phyloP scores from a whole-genome alignment of 2,888 invertebrate genomes.

The Drosophila mettleri region DNA sequence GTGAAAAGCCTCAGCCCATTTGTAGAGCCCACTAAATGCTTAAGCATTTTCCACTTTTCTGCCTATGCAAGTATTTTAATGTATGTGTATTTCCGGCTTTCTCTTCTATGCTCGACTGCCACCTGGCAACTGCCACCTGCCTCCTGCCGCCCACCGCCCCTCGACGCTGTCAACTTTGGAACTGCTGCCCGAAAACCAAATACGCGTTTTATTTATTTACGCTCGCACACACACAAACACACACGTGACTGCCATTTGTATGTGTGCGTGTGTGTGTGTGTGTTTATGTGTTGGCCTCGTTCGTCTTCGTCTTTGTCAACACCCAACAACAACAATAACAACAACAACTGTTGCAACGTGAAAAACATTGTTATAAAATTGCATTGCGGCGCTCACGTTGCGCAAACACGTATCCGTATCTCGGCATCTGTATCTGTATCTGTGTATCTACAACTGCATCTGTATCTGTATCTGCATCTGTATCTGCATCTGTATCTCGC shows the following conservation, averaged over 20 bases:
- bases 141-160: neutral
- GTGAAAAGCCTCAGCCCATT: conserved; percentile 39
- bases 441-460: conserved; percentile 29
- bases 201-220: conserved; percentile 77
- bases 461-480: conserved; percentile 21
- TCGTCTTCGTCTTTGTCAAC: conserved; percentile 78
- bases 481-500: conserved; percentile 13
- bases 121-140: neutral
- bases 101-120: conserved; percentile 11
- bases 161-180: conserved; percentile 8
- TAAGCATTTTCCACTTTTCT: conserved; percentile 55
- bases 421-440: conserved; percentile 16
- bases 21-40: conserved; percentile 33
- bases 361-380: conserved; percentile 81
- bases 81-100: conserved; percentile 72
- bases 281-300: conserved; percentile 61
- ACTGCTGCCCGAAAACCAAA: conserved; percentile 56
- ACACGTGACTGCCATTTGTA: conserved; percentile 9
- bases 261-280: conserved; percentile 25
- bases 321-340: conserved; percentile 57
- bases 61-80: conserved; percentile 70
- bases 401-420: conserved; percentile 67
- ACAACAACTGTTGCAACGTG: conserved; percentile 61
- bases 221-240: conserved; percentile 35
- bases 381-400: conserved; percentile 80